These are phyloP conservation scores for Eptatretus burgeri DNA, from an alignment of 2,113 vertebrate species.

Conservation along the genomic window DNA sequence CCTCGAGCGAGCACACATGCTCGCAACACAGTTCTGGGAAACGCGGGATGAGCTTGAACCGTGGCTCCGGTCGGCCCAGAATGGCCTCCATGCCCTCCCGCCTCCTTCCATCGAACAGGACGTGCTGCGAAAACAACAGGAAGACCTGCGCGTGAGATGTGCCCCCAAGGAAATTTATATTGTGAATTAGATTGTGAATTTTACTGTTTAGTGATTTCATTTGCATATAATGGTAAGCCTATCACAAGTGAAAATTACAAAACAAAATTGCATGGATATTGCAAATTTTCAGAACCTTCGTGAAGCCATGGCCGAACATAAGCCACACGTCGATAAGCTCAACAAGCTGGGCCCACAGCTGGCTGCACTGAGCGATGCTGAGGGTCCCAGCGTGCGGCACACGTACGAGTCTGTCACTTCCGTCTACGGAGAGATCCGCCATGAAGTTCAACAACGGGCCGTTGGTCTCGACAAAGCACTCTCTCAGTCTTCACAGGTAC, in stretches of 20 bases:
- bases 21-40: conserved; percentile 3
- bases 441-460: background rate
- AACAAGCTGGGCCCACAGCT: conserved; percentile 5
- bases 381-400: background rate
- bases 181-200: too few relatives aligned
- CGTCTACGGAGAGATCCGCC: conserved; percentile 1
- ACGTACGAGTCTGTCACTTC: background rate
- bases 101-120: conserved; percentile 6
- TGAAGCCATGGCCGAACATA: conserved; percentile 1
- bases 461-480: background rate
- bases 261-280: background rate
- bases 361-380: conserved; percentile 2
- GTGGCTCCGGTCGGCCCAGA: background rate
- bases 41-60: background rate
- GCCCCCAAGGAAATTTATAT: too few relatives aligned
- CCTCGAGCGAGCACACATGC: conserved; percentile 3
- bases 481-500: conserved; percentile 1
- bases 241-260: too few relatives aligned
- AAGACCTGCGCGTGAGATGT: background rate
- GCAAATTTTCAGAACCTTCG: background rate
- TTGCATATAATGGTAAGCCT: too few relatives aligned
- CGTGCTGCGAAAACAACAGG: background rate
- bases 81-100: background rate
- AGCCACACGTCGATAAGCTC: conserved; percentile 1
- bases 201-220: too few relatives aligned